Conservation (phyloP, 2,888 invertebrate species). For the Ptychoptera albimana region DNA sequence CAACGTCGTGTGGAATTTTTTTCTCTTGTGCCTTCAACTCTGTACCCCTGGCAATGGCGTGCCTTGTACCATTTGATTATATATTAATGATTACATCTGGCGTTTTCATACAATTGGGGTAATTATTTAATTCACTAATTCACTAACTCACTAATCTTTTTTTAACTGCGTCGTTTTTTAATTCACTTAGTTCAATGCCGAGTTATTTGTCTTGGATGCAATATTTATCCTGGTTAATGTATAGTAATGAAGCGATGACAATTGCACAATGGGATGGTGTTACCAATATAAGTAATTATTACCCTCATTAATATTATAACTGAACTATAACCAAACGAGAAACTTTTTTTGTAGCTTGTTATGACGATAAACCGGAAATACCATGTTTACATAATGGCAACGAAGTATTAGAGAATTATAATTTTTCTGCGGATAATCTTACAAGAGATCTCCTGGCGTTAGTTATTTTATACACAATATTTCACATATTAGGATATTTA, state of each 20-base stretch:
- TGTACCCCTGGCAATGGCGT: conserved; percentile 64
- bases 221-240: conserved; percentile 72
- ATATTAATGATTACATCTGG: conserved; percentile 78
- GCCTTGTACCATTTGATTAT: conserved; percentile 73
- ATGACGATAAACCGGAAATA: conserved; percentile 36
- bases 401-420: conserved; percentile 55
- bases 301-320: neutral
- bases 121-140: conserved; percentile 13
- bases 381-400: conserved; percentile 58
- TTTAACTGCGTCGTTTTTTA: neutral
- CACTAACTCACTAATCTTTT: neutral
- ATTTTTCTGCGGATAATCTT: conserved; percentile 48
- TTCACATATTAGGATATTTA: conserved; percentile 53
- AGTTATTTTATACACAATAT: conserved; percentile 43
- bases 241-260: conserved; percentile 70
- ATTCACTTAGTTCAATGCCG: conserved; percentile 45
- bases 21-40: conserved; percentile 74
- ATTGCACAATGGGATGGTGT: conserved; percentile 69
- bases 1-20: conserved; percentile 47
- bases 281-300: conserved; percentile 27
- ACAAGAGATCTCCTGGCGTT: conserved; percentile 50
- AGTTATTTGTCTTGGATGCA: conserved; percentile 57
- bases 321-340: neutral
- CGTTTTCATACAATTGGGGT: conserved; percentile 69
- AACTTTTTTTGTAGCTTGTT: conserved; percentile 39